phyloP scores from a whole-genome alignment of 2,113 vertebrate genomes.

The Oryzias melastigma region DNA sequence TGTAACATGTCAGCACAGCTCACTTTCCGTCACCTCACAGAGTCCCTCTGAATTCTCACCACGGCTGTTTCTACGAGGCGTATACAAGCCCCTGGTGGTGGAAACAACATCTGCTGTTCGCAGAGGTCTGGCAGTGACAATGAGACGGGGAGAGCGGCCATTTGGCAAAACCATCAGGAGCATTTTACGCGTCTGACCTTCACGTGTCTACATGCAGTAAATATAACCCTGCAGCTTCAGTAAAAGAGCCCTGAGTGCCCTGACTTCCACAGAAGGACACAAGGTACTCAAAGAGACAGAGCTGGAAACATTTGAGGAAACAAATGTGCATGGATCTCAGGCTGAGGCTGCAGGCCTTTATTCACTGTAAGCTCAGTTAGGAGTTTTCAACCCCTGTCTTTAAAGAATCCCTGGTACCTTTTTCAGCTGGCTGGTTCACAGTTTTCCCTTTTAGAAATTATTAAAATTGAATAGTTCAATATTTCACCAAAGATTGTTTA shows the following conservation, averaged over 20 bases:
- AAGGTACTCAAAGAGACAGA: conserved; percentile 32
- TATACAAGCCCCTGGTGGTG: conserved; percentile 33
- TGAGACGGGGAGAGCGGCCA: conserved; percentile 43
- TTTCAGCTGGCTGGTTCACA: too few species aligned
- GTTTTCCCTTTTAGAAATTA: too few species aligned
- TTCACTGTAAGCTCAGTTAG: too few species aligned
- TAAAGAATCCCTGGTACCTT: background rate
- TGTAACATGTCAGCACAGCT: conserved; percentile 54
- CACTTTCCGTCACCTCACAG: conserved; percentile 52
- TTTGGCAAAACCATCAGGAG: conserved; percentile 79
- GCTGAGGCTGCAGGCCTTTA: too few species aligned
- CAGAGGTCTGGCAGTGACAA: conserved; percentile 29
- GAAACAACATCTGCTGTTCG: conserved; percentile 49
- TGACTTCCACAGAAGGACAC: conserved; percentile 36
- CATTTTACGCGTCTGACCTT: conserved; percentile 76
- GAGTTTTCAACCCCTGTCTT: background rate
- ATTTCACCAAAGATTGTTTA: too few species aligned
- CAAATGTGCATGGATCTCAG: conserved; percentile 11
- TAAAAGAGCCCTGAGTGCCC: conserved; percentile 35
- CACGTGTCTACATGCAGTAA: conserved; percentile 78
- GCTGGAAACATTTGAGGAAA: conserved; percentile 17
- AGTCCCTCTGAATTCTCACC: conserved; percentile 45
- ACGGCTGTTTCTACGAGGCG: conserved; percentile 39
- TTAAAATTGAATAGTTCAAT: too few species aligned
- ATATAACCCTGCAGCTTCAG: conserved; percentile 63